These are phyloP conservation scores for Dreissena polymorpha DNA, from an alignment of 1,140 invertebrate genomes.

Conservation along the genomic window DNA sequence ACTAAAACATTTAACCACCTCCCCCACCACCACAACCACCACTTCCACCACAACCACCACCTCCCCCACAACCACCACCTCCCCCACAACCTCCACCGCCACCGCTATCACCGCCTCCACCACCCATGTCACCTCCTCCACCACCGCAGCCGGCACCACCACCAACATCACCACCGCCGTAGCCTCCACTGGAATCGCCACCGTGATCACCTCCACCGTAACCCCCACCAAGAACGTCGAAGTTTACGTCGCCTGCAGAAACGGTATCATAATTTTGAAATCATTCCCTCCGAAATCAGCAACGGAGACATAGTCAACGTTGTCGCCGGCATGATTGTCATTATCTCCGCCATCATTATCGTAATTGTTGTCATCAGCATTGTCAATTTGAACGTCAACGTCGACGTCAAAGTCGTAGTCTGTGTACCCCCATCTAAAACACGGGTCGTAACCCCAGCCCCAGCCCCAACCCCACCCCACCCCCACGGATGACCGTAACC, in stretches of 20 bases:
- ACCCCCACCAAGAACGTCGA: background rate
- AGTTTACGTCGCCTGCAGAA: background rate
- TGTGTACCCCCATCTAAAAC: constrained; percentile 40
- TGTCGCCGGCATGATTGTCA: no score
- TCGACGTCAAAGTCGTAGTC: constrained; percentile 40
- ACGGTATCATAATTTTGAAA: constrained; percentile 6
- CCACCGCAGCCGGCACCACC: background rate
- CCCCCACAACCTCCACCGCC: no score
- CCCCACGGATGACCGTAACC: constrained; percentile 39
- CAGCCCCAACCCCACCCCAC: constrained; percentile 46
- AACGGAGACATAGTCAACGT: background rate
- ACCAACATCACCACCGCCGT: background rate
- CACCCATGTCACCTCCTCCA: constrained; percentile 3
- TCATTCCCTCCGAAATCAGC: constrained; percentile 20
- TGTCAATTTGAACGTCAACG: constrained; percentile 17
- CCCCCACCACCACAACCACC: no score
- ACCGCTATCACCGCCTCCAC: no score
- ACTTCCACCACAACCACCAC: no score
- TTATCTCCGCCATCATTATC: constrained; percentile 1
- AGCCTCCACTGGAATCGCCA: background rate
- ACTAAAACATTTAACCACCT: no score
- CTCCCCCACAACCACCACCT: no score
- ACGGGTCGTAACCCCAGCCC: constrained; percentile 43
- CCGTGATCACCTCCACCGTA: background rate
- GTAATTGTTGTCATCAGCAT: background rate